Evolutionary conservation across 2,888 invertebrate genomes (phyloP), one percentile per base, ranked within the genome.

Genomic region (Octonoba sinensis): DNA sequence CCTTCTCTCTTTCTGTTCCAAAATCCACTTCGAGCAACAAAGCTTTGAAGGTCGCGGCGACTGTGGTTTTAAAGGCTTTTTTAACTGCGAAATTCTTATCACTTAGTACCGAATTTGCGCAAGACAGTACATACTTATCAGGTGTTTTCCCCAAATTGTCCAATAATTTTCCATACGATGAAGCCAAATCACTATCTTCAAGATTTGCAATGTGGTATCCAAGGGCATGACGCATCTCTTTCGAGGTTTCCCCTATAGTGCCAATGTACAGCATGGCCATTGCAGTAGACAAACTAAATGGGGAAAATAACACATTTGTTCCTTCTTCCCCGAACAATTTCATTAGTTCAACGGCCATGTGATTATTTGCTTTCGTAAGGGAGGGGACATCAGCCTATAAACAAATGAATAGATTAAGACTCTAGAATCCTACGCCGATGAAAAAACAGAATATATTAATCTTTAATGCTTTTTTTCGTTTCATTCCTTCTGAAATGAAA

Each of bases 301-400:
- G 77, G 15, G 77, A 77, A 44, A 77, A 71, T n/a, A 84, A 82
- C 3, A 84, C 71, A 77, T 84, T 82, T 8, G 2, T 22, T 0
- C 51, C 18, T 49, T 75, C 82, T 62, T 66, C 51, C 4, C 73
- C 46, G 2, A 81, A 36, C 6, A 67, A 20, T 27, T 69, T 36
- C 11, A 73, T 62, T 3, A 81, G n/a, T 44, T 73, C 15, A 11
- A 81, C 18, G 12, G 60, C 67, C n/a, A 81, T 16, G 16, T 64
- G n/a, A 22, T 73, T 81, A 20, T 47, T 81, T 24, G 79, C 79
- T 16, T 73, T 27, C 3, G 79, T 56, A 3, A 73, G 15, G 36
- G 11, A 11, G 0, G 3, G 8, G n/a, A n/a, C n/a, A n/a, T n/a
- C n/a, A 6, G 1, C 1, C 6, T 8, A 36, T n/a, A n/a, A n/a